Base-by-base conservation (phyloP, 1,140 invertebrate genomes). In the Megalonaias nervosa region DNA sequence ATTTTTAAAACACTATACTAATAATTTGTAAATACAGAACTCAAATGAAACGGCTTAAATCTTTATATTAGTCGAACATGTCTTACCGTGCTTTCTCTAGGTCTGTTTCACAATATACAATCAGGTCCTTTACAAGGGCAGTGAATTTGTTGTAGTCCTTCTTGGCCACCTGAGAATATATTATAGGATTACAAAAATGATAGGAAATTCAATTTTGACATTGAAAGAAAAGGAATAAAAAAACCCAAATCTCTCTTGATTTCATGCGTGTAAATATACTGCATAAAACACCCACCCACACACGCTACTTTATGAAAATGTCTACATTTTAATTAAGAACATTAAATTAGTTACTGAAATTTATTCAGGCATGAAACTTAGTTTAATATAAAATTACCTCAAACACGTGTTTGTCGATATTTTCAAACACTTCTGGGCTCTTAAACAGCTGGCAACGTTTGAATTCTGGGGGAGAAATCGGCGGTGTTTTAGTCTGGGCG, bases 71-170 rank as follows among this genome's bases (percentile, higher is more conserved):
- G 31, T 31, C 19, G 21, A 23, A 68, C 19, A 31, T n/a, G 6
- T 64, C 77, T 68, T 81, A 90, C 91, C 97, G 94, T 17, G 97
- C 97, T 92, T 99, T 99, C 92, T 99, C 97, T 66, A 99, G 96
- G 90, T 99, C 98, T 1, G 95, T 97, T 38, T 95, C 95, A 89
- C 97, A 98, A 84, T 95, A 93, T 56, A 95, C 95, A 1, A 98
- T 97, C 60, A 99, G 92, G 89, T 97, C 95, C 67, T 97, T 93
- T 23, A 99, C 97, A 74, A 99, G 92, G 87, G 98, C 97, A 9
- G 97, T 98, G 88, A 99, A 99, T 0, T 97, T 97, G 89, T 97
- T 80, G 71, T 89, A 85, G 23, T 87, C 86, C n/a, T 73, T 83
- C 48, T 85, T 74, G 0, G 83, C 83, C 14, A 88, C 77, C 88